Evolutionary conservation across 2,888 invertebrate species (phyloP).

Genomic region (Crematogaster levior): DNA sequence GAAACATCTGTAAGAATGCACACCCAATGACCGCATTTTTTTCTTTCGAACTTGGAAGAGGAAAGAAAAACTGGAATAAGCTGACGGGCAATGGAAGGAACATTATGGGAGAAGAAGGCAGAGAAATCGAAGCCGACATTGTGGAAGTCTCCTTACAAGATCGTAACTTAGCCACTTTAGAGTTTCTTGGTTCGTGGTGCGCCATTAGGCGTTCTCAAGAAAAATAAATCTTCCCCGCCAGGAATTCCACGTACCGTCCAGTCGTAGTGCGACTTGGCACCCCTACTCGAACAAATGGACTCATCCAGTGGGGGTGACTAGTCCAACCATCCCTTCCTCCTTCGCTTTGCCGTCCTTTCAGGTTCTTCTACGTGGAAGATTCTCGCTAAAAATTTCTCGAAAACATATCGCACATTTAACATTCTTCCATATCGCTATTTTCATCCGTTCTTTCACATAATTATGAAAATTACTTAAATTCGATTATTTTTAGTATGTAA

Average conservation of each 20-base stretch:
- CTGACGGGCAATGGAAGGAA: conserved; percentile 7
- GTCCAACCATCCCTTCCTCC: conserved; percentile 49
- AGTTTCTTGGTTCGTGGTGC: conserved; percentile 79
- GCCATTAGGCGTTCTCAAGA: conserved; percentile 82
- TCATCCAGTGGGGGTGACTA: conserved; percentile 70
- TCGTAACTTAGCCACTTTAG: conserved; percentile 83
- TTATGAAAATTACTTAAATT: neutral
- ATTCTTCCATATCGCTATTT: neutral
- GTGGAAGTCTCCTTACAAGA: conserved; percentile 80
- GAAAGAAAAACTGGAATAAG: conserved; percentile 29
- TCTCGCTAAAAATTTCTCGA: neutral
- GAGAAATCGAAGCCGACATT: conserved; percentile 74
- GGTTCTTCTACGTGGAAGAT: neutral
- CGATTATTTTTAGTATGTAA: too few relatives aligned
- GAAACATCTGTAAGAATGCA: conserved; percentile 23
- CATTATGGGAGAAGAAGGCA: conserved; percentile 7
- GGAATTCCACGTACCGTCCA: conserved; percentile 74
- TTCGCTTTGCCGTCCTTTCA: neutral
- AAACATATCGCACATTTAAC: neutral
- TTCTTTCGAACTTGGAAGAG: neutral
- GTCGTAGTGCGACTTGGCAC: conserved; percentile 67
- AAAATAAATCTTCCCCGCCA: conserved; percentile 84
- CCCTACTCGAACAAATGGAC: conserved; percentile 74
- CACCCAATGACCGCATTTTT: conserved; percentile 30
- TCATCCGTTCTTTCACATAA: neutral